Base-by-base conservation (phyloP, 2,797 vertebrate genomes). In the Spea hammondii region DNA sequence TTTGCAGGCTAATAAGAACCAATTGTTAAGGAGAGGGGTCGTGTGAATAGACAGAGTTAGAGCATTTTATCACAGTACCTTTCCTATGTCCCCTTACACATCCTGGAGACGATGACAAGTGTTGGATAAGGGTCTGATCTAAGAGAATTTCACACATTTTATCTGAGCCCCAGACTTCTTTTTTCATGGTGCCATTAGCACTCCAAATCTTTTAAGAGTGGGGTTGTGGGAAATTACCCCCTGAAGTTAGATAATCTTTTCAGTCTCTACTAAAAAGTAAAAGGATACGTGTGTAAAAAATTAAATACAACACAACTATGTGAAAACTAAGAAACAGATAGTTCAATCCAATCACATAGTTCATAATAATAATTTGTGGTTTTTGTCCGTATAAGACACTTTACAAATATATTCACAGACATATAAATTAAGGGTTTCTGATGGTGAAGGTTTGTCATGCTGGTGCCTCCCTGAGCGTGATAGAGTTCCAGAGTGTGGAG, bases 141-240 rank as follows among this genome's bases (percentile, higher is more conserved):
- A 8, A 66, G 68, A 80, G 68, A 76, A 76, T 81, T 76, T 76
- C 68, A 81, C 69, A 81, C 74, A 81, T 72, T 76, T 77, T 81
- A 76, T 81, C 74, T 14, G 44, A 49, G 70, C 5, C 65, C 70
- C 49, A 66, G 69, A 68, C 72, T 76, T 71, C 6, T 62, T 77
- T 49, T 72, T 72, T 70, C 59, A 51, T 71, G 64, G 62, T 53
- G n/a, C 73, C 68, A 76, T 76, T 80, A 76, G 50, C 79, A 76
- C 68, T 76, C 59, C 70, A 57, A 65, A 67, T 50, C 17, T 6
- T 57, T 2, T 59, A 32, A 76, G 5, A 59, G 12, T 44, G 51
- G 57, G n/a, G 48, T 54, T 74, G 45, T 45, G 51, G 64, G 11
- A 47, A 62, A 62, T 62, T 32, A 32, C 32, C 32, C 32, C 32